Percentiles rank a stretch among this genome's conserved stretches.
Evolutionary conservation across 2,113 vertebrate genomes (phyloP).

Genomic region (Mobula birostris): DNA sequence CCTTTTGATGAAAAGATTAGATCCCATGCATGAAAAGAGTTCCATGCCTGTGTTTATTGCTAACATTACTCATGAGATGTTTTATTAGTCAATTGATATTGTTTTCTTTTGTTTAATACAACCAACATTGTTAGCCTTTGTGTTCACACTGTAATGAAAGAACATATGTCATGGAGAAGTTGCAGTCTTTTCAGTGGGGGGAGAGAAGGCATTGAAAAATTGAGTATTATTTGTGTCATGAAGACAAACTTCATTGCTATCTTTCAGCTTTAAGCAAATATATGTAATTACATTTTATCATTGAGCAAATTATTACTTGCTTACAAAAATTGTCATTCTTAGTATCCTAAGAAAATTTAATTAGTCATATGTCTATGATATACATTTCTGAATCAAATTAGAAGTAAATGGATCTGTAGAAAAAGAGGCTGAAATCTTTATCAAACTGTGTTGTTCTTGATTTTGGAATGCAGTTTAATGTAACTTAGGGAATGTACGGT

Average conservation of each 20-base stretch:
- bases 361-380: background rate
- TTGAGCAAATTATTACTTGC: background rate
- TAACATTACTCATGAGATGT: background rate
- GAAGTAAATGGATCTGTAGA: background rate
- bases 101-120: background rate
- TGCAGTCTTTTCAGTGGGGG: background rate
- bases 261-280: background rate
- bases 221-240: background rate
- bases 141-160: background rate
- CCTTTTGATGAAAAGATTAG: constrained; percentile 9
- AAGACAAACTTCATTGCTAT: background rate
- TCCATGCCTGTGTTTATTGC: background rate
- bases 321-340: background rate
- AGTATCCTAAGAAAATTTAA: background rate
- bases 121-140: background rate
- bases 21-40: background rate
- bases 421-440: background rate
- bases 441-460: background rate
- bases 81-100: background rate
- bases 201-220: background rate
- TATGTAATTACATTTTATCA: background rate
- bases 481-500: background rate
- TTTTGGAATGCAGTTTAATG: background rate
- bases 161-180: background rate
- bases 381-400: background rate